phyloP scores from a whole-genome alignment of 2,797 vertebrate genomes.

The Gymnoscopelus microlampas region DNA sequence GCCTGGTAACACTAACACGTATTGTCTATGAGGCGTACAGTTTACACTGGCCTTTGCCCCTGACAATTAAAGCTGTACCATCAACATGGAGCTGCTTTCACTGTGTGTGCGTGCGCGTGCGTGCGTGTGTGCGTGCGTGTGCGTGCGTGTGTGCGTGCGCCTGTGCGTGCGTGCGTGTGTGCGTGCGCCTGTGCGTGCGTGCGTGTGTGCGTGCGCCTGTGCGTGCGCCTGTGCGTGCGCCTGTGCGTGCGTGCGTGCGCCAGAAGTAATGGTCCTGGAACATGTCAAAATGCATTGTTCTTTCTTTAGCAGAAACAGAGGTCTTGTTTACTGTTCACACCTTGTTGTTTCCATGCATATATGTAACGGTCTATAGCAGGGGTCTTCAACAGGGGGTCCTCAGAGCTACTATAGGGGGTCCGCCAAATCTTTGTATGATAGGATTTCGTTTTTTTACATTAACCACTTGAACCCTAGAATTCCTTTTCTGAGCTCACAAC shows the following conservation, averaged over 20 bases:
- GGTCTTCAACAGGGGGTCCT: no score
- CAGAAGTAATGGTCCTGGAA: conserved; percentile 2
- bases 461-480: no score
- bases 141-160: not conserved
- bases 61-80: conserved; percentile 72
- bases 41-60: conserved; percentile 76
- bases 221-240: conserved; percentile 24
- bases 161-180: not conserved
- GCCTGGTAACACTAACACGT: conserved; percentile 70
- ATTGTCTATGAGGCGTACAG: conserved; percentile 69
- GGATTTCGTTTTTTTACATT: no score
- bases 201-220: not conserved
- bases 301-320: conserved; percentile 1
- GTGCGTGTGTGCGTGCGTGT: not conserved
- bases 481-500: no score
- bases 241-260: not conserved
- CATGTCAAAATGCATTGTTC: conserved; percentile 38
- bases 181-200: not conserved
- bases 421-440: no score
- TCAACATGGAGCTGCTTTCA: conserved; percentile 62
- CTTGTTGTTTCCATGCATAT: not conserved
- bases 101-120: not conserved
- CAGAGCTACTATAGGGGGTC: no score
- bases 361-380: no score
- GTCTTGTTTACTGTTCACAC: not conserved